Evolutionary conservation across 2,113 vertebrate species (phyloP).

Genomic region (Channa argus): DNA sequence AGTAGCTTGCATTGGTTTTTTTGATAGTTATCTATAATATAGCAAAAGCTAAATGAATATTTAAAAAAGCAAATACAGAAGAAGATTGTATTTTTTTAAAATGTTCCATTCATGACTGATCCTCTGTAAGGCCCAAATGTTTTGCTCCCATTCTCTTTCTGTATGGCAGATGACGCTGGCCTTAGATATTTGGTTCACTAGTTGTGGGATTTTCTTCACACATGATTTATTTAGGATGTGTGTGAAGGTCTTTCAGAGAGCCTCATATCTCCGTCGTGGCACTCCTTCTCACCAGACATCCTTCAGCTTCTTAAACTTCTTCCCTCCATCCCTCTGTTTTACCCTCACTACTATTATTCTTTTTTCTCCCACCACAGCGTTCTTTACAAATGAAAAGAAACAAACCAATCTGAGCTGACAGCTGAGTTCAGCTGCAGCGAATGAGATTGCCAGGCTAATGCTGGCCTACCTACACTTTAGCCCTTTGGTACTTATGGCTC

Average conservation of each 20-base stretch:
- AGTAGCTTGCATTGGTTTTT: slow-evolving; percentile 6
- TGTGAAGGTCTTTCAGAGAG: slow-evolving; percentile 63
- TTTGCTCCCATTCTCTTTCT: slow-evolving; percentile 53
- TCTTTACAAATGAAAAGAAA: slow-evolving; percentile 72
- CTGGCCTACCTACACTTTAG: slow-evolving; percentile 6
- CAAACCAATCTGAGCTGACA: slow-evolving; percentile 57
- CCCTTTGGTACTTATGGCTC: slow-evolving; percentile 8
- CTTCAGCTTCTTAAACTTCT: slow-evolving; percentile 67
- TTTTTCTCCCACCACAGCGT: slow-evolving; percentile 24
- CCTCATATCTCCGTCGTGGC: slow-evolving; percentile 44
- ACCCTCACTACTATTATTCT: neutral
- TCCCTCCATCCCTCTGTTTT: slow-evolving; percentile 25
- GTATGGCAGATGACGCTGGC: slow-evolving; percentile 36
- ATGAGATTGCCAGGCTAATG: slow-evolving; percentile 17
- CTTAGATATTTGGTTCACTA: slow-evolving; percentile 64
- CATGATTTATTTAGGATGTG: slow-evolving; percentile 79
- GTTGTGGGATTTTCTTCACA: slow-evolving; percentile 68
- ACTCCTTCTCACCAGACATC: slow-evolving; percentile 45
- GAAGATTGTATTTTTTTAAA: neutral
- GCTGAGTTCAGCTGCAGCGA: slow-evolving; percentile 56
- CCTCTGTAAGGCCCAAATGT: slow-evolving; percentile 27
- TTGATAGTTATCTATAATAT: slow-evolving; percentile 12
- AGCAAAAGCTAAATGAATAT: slow-evolving; percentile 6
- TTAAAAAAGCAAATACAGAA: neutral
- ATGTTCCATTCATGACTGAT: slow-evolving; percentile 37